phyloP scores from a whole-genome alignment of 2,113 vertebrate genomes.

The Carollia perspicillata region DNA sequence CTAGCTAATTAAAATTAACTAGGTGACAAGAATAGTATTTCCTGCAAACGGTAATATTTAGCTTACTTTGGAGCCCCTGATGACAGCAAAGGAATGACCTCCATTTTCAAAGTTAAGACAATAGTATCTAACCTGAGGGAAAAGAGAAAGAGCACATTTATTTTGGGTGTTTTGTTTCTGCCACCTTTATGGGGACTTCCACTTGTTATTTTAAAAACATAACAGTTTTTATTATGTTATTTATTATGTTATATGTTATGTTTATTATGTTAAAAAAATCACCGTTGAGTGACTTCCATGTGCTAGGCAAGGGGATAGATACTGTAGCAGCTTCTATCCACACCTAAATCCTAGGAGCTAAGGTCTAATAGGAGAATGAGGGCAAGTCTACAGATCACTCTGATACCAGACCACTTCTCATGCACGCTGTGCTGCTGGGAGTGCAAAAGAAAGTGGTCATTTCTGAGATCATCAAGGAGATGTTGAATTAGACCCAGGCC shows the following conservation, averaged over 20 bases:
- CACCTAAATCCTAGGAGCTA: not conserved
- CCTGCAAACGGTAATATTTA: not conserved
- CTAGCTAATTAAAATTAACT: not conserved
- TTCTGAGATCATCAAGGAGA: not conserved
- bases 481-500: not conserved
- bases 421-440: not conserved
- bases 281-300: not conserved
- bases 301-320: not conserved
- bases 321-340: not conserved
- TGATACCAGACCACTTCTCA: not conserved
- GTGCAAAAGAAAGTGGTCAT: not conserved
- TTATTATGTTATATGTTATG: too few relatives aligned
- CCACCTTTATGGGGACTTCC: not conserved
- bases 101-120: not conserved
- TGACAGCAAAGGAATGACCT: not conserved
- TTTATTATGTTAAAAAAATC: not conserved
- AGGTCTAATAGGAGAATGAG: not conserved
- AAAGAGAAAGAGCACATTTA: not conserved
- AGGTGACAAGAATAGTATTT: not conserved
- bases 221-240: too few relatives aligned
- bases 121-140: not conserved
- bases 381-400: not conserved
- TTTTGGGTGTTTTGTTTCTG: not conserved
- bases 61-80: not conserved
- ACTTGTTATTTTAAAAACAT: too few relatives aligned